A percentile compares a stretch with the other conserved stretches of the same genome.
Conservation (phyloP, 2,888 invertebrate genomes). For the Rhagonycha fulva region DNA sequence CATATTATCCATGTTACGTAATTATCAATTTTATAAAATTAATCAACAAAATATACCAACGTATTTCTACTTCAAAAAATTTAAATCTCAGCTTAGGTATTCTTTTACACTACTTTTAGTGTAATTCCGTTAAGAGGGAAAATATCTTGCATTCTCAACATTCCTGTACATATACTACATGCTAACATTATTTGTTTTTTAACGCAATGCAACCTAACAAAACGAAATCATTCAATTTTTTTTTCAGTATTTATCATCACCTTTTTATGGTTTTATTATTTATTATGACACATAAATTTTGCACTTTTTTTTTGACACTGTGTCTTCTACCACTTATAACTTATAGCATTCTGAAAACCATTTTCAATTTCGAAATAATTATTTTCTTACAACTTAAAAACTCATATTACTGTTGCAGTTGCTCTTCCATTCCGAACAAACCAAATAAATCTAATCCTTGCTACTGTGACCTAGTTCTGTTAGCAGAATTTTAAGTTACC, state of each 20-base stretch:
- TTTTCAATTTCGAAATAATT: background rate
- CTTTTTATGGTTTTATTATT: background rate
- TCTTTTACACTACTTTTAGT: background rate
- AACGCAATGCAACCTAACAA: background rate
- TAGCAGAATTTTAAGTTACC: background rate
- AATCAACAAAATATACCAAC: background rate
- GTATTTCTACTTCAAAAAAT: background rate
- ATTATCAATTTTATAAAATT: background rate
- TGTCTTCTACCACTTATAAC: background rate
- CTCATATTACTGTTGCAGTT: background rate
- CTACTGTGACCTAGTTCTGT: background rate
- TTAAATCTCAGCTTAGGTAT: background rate
- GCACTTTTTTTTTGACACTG: background rate
- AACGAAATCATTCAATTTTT: background rate
- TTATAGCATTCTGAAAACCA: background rate
- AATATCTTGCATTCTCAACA: background rate
- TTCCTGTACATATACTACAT: background rate
- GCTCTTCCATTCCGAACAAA: background rate
- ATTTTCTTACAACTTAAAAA: background rate
- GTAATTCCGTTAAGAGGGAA: background rate
- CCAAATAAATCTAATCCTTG: background rate
- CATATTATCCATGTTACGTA: background rate
- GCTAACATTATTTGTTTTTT: background rate
- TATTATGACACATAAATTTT: background rate
- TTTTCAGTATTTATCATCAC: background rate